These are phyloP conservation scores for Furcifer pardalis DNA, from an alignment of 2,797 vertebrate genomes.

Conservation along the genomic window DNA sequence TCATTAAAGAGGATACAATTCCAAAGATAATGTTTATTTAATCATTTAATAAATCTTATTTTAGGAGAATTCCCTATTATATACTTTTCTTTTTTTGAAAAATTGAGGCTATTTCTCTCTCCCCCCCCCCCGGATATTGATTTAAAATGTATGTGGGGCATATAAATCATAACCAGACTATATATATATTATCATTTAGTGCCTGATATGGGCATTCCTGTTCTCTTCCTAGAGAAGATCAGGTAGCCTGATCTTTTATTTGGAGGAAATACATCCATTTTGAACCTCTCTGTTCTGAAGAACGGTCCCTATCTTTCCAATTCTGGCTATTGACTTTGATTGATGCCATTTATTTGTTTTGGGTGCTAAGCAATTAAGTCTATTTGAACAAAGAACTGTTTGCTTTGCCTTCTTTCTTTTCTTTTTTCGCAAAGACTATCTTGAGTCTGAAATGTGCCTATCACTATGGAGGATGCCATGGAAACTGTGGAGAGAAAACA, in stretches of 20 bases:
- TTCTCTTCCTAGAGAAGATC: constrained; percentile 15
- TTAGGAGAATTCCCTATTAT: constrained; percentile 17
- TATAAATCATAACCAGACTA: background rate
- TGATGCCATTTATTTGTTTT: constrained; percentile 54
- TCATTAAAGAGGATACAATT: background rate
- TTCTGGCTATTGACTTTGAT: constrained; percentile 53
- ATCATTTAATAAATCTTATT: background rate
- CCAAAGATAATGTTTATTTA: background rate
- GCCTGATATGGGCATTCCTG: constrained; percentile 26
- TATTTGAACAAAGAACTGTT: constrained; percentile 52
- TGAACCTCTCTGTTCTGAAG: constrained; percentile 27
- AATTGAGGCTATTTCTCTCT: constrained; percentile 28
- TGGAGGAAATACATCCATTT: constrained; percentile 39
- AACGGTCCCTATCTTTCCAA: constrained; percentile 17
- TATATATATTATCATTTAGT: background rate
- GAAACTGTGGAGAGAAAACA: background rate
- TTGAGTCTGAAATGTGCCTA: constrained; percentile 37
- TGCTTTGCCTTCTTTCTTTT: constrained; percentile 39
- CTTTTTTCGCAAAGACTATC: constrained; percentile 8
- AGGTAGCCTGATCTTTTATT: constrained; percentile 27
- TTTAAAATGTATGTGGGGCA: constrained; percentile 40
- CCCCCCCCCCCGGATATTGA: constrained; percentile 45
- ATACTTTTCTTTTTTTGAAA: constrained; percentile 21
- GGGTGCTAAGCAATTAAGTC: constrained; percentile 57
- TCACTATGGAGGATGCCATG: background rate